phyloP scores from a whole-genome alignment of 2,888 invertebrate genomes.

The Caenorhabditis auriculariae region DNA sequence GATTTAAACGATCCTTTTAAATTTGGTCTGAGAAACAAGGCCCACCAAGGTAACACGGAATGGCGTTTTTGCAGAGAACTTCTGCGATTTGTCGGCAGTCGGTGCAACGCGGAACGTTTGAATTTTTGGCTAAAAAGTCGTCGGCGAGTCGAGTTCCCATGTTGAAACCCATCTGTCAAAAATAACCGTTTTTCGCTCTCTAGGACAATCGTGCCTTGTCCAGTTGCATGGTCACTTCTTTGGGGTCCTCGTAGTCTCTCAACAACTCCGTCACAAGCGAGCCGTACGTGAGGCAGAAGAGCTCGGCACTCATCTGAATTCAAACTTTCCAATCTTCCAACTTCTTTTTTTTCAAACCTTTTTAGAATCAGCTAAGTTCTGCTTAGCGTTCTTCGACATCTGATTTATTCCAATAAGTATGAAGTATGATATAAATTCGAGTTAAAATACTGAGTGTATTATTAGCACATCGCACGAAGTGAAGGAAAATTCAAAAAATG shows the following conservation, averaged over 20 bases:
- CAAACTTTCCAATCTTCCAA: not conserved
- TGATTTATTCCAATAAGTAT: too few species aligned
- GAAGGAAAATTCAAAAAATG: too few species aligned
- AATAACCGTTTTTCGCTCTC: not conserved
- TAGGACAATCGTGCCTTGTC: constrained; percentile 67
- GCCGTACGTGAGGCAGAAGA: constrained; percentile 95
- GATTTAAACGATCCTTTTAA: too few species aligned
- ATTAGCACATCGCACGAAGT: too few species aligned
- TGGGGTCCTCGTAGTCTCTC: constrained; percentile 91
- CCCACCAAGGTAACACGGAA: constrained; percentile 76
- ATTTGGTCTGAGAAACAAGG: too few species aligned
- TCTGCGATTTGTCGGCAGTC: constrained; percentile 92
- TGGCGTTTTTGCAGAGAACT: constrained; percentile 70
- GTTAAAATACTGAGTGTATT: too few species aligned
- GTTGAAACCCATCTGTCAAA: constrained; percentile 78
- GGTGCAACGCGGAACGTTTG: constrained; percentile 83
- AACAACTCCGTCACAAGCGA: constrained; percentile 94
- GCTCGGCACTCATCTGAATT: constrained; percentile 70
- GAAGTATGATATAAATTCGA: too few species aligned
- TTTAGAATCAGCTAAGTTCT: constrained; percentile 35
- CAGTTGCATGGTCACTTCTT: constrained; percentile 94
- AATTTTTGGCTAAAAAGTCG: constrained; percentile 87
- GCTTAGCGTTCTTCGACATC: constrained; percentile 39
- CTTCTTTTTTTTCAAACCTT: constrained; percentile 16
- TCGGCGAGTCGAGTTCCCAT: constrained; percentile 96